phyloP scores from a whole-genome alignment of 2,113 vertebrate species.

The Notothenia coriiceps region DNA sequence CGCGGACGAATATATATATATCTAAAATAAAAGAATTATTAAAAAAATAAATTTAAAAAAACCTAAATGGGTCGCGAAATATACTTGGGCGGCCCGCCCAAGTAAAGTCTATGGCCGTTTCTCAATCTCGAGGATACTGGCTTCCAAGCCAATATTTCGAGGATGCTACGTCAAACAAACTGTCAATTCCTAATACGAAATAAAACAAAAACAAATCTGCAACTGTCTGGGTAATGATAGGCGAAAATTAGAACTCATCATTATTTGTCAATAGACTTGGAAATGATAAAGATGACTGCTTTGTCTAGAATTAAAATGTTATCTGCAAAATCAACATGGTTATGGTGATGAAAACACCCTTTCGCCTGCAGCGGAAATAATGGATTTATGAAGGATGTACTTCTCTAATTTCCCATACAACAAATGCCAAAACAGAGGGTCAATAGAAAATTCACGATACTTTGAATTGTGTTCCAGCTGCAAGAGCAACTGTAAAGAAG shows the following conservation, averaged over 20 bases:
- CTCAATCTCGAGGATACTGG: too few relatives aligned
- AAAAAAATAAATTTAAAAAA: too few relatives aligned
- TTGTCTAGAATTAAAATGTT: background rate
- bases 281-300: conserved; percentile 21
- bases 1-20: too few relatives aligned
- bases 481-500: conserved; percentile 42
- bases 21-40: too few relatives aligned
- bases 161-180: too few relatives aligned
- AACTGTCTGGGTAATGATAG: background rate
- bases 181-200: background rate
- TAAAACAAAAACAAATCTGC: background rate
- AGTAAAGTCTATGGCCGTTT: too few relatives aligned
- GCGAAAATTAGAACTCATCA: background rate
- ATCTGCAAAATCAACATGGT: conserved; percentile 59
- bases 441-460: conserved; percentile 64
- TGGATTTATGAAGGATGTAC: conserved; percentile 52
- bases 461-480: conserved; percentile 63
- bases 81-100: too few relatives aligned
- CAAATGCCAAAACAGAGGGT: conserved; percentile 50
- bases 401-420: conserved; percentile 44
- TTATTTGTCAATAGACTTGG: conserved; percentile 14
- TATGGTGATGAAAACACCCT: conserved; percentile 59
- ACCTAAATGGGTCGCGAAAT: too few relatives aligned
- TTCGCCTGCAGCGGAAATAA: conserved; percentile 45
- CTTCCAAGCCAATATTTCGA: too few relatives aligned